These are phyloP conservation scores for Philonicus albiceps DNA, from an alignment of 2,888 invertebrate genomes.

Conservation along the genomic window DNA sequence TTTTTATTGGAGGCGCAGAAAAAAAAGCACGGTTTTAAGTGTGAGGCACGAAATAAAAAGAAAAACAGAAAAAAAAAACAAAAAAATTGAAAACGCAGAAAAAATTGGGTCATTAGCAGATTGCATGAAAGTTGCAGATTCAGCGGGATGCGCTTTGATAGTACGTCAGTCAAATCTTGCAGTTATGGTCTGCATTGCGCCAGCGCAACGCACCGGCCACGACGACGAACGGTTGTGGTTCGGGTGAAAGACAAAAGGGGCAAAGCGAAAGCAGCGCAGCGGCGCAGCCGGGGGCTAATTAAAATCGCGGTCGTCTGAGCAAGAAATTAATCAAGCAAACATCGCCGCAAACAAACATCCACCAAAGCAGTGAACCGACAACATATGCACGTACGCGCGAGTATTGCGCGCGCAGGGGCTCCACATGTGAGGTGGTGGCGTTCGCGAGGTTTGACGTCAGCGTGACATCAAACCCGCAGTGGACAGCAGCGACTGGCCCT, in stretches of 20 bases:
- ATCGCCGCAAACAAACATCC: neutral
- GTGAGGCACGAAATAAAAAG: neutral
- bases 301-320: slow-evolving; percentile 25
- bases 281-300: slow-evolving; percentile 20
- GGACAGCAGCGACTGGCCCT: neutral
- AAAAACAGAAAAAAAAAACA: neutral
- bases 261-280: neutral
- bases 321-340: slow-evolving; percentile 36
- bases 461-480: slow-evolving; percentile 22
- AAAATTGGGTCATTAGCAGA: slow-evolving; percentile 43
- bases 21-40: neutral
- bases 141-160: slow-evolving; percentile 12
- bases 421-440: neutral
- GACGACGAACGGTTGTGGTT: neutral
- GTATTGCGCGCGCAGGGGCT: neutral
- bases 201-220: neutral
- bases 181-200: neutral
- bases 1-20: slow-evolving; percentile 3
- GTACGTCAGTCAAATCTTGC: slow-evolving; percentile 19
- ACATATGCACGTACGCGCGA: neutral
- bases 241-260: slow-evolving; percentile 26
- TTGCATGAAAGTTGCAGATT: slow-evolving; percentile 24
- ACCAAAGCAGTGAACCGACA: neutral
- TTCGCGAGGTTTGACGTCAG: slow-evolving; percentile 14
- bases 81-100: slow-evolving; percentile 1